These are phyloP conservation scores for Charina bottae DNA, from an alignment of 2,113 vertebrate genomes.

Conservation along the genomic window DNA sequence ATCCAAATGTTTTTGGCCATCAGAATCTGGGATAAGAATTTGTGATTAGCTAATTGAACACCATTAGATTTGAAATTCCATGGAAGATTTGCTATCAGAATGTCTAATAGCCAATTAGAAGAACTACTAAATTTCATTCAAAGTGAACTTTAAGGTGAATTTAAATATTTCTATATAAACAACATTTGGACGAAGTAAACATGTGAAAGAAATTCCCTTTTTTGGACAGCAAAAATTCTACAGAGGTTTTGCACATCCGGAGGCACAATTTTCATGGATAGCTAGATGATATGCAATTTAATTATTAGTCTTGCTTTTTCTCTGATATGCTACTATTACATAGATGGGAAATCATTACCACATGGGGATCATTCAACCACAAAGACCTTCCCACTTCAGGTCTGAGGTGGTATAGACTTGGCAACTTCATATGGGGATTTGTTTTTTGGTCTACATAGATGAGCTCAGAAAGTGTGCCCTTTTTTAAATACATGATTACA, in stretches of 20 bases:
- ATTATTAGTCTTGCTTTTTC: neutral
- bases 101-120: neutral
- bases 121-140: neutral
- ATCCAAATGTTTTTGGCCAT: conserved; percentile 29
- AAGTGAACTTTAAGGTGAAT: neutral
- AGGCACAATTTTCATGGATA: neutral
- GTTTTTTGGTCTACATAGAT: neutral
- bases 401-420: neutral
- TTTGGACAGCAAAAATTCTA: neutral
- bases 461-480: neutral
- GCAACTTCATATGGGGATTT: neutral
- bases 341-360: neutral
- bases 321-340: neutral
- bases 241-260: neutral
- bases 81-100: conserved; percentile 16
- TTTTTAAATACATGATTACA: too few species aligned
- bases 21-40: neutral
- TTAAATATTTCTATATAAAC: neutral
- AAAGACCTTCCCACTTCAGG: neutral
- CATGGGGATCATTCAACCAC: neutral
- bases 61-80: neutral
- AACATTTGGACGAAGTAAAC: neutral
- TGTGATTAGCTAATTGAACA: neutral
- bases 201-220: neutral
- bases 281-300: neutral